Evolutionary conservation across 2,797 vertebrate species (phyloP).

Genomic region (Acanthurus tractus): DNA sequence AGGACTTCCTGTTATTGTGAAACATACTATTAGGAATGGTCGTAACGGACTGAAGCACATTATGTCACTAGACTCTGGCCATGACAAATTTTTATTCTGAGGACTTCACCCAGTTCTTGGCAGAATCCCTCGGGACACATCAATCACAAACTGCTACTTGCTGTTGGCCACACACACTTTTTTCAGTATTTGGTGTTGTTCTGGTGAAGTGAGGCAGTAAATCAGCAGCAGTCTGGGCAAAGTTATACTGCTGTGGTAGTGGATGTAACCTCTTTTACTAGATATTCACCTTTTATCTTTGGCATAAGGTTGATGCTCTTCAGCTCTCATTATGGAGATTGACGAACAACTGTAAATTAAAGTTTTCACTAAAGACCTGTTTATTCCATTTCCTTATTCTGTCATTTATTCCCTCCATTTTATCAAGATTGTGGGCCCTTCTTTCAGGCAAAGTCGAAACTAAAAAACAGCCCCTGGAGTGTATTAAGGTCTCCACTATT

Average conservation of each 20-base stretch:
- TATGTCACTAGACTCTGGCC: conserved; percentile 70
- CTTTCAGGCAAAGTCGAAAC: too few species aligned
- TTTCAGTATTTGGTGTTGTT: conserved; percentile 24
- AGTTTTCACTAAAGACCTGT: background rate
- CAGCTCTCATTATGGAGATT: background rate
- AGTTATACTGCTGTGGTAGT: conserved; percentile 3
- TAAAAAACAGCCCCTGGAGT: too few species aligned
- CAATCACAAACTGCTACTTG: conserved; percentile 53
- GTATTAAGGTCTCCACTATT: too few species aligned
- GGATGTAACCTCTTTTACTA: background rate
- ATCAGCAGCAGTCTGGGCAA: conserved; percentile 40
- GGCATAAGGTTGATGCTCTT: too few species aligned
- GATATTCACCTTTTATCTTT: conserved; percentile 11
- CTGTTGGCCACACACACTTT: conserved; percentile 50
- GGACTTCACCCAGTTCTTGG: conserved; percentile 60
- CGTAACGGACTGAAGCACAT: conserved; percentile 49
- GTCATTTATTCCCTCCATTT: too few species aligned
- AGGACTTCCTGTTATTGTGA: conserved; percentile 83
- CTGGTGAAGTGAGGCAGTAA: conserved; percentile 37
- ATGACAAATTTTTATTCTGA: conserved; percentile 37
- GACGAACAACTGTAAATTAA: background rate
- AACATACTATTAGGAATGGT: conserved; percentile 63
- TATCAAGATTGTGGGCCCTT: too few species aligned
- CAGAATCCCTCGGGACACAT: conserved; percentile 52
- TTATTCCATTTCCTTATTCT: background rate